phyloP scores from a whole-genome alignment of 2,888 invertebrate genomes.

The Agrochola litura region DNA sequence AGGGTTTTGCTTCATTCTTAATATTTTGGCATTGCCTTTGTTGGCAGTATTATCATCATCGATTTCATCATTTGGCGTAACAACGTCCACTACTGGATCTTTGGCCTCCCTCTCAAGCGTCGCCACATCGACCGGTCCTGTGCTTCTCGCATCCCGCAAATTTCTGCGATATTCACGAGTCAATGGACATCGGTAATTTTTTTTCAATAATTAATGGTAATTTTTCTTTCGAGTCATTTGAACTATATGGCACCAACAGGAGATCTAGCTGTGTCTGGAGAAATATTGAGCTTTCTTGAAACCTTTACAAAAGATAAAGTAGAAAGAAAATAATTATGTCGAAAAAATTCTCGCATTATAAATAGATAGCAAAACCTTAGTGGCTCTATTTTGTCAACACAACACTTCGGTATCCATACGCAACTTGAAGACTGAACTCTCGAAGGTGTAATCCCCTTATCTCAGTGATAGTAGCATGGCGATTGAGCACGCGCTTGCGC shows the following conservation, averaged over 20 bases:
- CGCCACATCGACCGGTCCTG: background rate
- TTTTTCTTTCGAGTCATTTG: background rate
- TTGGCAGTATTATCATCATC: background rate
- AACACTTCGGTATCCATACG: constrained; percentile 15
- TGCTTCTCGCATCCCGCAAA: background rate
- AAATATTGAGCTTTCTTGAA: background rate
- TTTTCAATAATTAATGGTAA: background rate
- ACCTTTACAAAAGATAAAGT: background rate
- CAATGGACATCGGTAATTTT: background rate
- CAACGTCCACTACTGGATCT: background rate
- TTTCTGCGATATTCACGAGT: background rate
- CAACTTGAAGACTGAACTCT: constrained; percentile 23
- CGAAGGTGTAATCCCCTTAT: constrained; percentile 50
- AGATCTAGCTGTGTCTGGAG: background rate
- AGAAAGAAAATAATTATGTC: too few relatives aligned
- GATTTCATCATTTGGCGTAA: background rate
- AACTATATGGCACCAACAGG: background rate
- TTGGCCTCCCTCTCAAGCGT: background rate
- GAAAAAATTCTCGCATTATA: too few relatives aligned
- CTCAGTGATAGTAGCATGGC: constrained; percentile 46
- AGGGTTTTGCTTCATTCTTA: background rate
- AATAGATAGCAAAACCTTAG: background rate
- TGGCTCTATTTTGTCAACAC: constrained; percentile 28
- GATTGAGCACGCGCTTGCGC: constrained; percentile 74
- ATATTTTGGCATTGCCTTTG: background rate